phyloP scores from a whole-genome alignment of 2,888 invertebrate genomes.

The Scaptomyza polygonia region DNA sequence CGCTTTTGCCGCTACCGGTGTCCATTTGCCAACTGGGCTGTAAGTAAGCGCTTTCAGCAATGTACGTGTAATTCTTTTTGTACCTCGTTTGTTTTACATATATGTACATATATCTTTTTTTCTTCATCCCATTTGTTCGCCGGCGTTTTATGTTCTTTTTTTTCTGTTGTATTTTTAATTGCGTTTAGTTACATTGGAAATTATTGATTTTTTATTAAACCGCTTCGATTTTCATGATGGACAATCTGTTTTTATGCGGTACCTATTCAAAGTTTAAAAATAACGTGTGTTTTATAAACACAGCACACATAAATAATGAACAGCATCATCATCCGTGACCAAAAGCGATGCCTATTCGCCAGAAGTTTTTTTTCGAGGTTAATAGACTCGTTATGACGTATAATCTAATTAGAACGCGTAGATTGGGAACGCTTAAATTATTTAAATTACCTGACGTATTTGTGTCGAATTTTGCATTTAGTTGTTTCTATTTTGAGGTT shows the following conservation, averaged over 20 bases:
- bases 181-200: slow-evolving; percentile 73
- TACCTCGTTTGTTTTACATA: slow-evolving; percentile 24
- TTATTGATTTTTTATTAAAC: slow-evolving; percentile 62
- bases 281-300: background rate
- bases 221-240: slow-evolving; percentile 1
- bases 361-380: too few species aligned
- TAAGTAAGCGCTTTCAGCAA: slow-evolving; percentile 72
- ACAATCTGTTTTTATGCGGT: background rate
- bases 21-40: slow-evolving; percentile 78
- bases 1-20: slow-evolving; percentile 32
- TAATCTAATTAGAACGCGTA: too few species aligned
- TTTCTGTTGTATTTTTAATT: slow-evolving; percentile 59
- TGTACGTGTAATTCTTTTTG: slow-evolving; percentile 29
- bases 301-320: background rate
- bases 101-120: slow-evolving; percentile 16
- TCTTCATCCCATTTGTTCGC: slow-evolving; percentile 65
- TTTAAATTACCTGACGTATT: too few species aligned
- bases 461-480: too few species aligned
- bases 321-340: background rate
- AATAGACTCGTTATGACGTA: too few species aligned
- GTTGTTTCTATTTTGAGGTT: too few species aligned
- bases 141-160: slow-evolving; percentile 43
- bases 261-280: background rate
- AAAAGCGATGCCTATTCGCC: background rate
- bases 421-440: too few species aligned